Evolutionary conservation across 2,113 vertebrate species (phyloP).

Genomic region (Caloenas nicobarica): DNA sequence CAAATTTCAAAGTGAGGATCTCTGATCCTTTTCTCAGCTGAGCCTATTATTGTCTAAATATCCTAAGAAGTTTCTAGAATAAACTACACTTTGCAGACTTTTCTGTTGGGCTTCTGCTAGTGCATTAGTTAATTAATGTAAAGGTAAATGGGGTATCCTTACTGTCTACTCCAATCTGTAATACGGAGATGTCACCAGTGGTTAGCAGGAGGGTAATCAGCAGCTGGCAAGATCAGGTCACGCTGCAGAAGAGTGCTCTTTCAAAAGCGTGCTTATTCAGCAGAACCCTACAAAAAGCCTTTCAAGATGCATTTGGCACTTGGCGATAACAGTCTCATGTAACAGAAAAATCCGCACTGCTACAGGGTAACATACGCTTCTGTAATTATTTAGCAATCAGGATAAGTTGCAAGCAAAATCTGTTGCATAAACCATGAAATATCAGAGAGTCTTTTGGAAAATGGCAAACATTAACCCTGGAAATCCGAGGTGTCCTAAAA

Average conservation of each 20-base stretch:
- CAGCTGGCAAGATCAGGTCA: slow-evolving; percentile 12
- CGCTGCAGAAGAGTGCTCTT: not conserved
- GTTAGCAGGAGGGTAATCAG: not conserved
- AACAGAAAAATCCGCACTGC: slow-evolving; percentile 31
- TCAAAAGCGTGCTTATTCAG: slow-evolving; percentile 30
- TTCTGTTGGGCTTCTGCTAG: not conserved
- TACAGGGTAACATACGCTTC: not conserved
- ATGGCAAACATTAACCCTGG: not conserved
- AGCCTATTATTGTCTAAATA: not conserved
- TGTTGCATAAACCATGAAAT: slow-evolving; percentile 27
- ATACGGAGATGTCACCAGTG: not conserved
- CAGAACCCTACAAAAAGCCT: slow-evolving; percentile 42
- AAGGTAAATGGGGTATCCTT: not conserved
- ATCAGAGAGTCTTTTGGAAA: not conserved
- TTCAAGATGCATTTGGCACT: slow-evolving; percentile 46
- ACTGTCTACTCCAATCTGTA: not conserved
- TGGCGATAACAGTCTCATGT: slow-evolving; percentile 6
- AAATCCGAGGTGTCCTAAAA: not conserved
- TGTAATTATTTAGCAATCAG: slow-evolving; percentile 36
- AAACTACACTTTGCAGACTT: not conserved
- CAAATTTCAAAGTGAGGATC: not conserved
- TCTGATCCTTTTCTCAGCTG: not conserved
- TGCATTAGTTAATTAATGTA: not conserved
- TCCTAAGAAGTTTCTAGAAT: not conserved
- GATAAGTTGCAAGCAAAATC: slow-evolving; percentile 22